A percentile compares a stretch with the other conserved stretches of the same genome.
phyloP scores from a whole-genome alignment of 1,140 invertebrate genomes.

The Grapholita molesta region DNA sequence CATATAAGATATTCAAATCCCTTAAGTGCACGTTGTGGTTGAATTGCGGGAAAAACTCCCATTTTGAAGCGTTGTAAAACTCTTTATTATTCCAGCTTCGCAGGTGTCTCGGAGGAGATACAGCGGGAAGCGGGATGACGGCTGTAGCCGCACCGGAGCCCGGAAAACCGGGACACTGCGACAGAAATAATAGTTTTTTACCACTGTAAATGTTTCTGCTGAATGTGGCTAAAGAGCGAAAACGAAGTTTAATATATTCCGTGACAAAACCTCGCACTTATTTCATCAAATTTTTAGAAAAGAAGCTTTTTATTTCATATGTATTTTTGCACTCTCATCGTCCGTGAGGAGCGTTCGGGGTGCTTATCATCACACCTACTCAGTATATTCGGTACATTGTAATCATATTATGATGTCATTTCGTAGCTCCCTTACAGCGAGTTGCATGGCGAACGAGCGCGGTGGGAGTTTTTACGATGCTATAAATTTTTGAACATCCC shows the following conservation, averaged over 20 bases:
- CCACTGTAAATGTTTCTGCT: not conserved
- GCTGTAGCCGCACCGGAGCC: conserved; percentile 25
- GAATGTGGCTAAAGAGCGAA: not conserved
- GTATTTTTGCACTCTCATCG: not conserved
- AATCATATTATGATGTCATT: conserved; percentile 59
- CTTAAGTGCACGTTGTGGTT: conserved; percentile 75
- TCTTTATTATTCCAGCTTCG: conserved; percentile 75
- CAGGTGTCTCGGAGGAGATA: conserved; percentile 63
- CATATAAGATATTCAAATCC: conserved; percentile 76
- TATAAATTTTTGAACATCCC: conserved; percentile 70
- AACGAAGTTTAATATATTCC: not conserved
- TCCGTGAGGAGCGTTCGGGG: conserved; percentile 25
- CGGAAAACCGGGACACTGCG: conserved; percentile 25
- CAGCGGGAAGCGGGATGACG: conserved; percentile 46
- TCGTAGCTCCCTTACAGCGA: conserved; percentile 40
- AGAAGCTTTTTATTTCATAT: not conserved
- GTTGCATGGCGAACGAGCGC: conserved; percentile 45
- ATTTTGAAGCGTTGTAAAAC: conserved; percentile 74
- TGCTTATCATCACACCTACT: conserved; percentile 18
- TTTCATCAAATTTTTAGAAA: not conserved
- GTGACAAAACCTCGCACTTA: not conserved
- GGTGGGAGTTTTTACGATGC: conserved; percentile 59
- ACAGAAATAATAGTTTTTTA: conserved; percentile 37
- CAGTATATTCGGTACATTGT: conserved; percentile 21
- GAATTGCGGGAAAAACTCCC: conserved; percentile 75